Base-by-base conservation (phyloP, 1,140 invertebrate genomes). In the Temnothorax longispinosus region DNA sequence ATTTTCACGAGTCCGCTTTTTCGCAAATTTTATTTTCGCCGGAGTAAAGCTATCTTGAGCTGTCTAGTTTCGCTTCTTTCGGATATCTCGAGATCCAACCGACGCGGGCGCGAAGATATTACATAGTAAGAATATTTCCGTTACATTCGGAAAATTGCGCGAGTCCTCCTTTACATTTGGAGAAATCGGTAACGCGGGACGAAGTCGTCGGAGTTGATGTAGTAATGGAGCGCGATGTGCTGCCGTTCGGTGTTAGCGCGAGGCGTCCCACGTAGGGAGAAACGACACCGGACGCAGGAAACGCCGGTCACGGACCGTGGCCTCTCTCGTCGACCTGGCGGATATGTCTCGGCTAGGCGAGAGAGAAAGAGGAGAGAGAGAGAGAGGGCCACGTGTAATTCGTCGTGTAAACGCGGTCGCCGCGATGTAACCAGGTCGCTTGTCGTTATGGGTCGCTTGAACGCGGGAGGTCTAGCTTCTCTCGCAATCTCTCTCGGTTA, bases 271-370 rank as follows among this genome's bases (percentile, higher is more conserved):
- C 18, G 62, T 50, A 60, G 78, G 62, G 44, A 85, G 71, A 86
- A 56, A 81, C 38, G 54, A 62, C 69, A 82, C 92, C 92, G 91
- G 90, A 93, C 87, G 86, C 92, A 90, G 93, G 92, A 94, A 93
- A 84, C 87, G 87, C 81, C 89, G 87, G 92, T 94, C 91, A 93
- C 92, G 92, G 93, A 60, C 88, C 85, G 84, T 86, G 77, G 64
- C 54, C 85, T 91, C 72, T 69, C 58, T 60, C 62, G 88, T 85
- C 87, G 62, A 85, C 75, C 74, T 82, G 69, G 38, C 84, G 82
- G 75, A 90, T 86, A 90, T 78, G 35, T 88, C 52, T 71, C 38
- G 44, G 1, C 13, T 27, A 8, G 58, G 18, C 21, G 60, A 65
- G 60, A 81, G 47, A 38, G 62, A 81, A 65, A 76, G 60, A 77